Evolutionary conservation across 2,888 invertebrate species (phyloP), one percentile per base, ranked within the genome.

Genomic region (Dexiosoma caninum): DNA sequence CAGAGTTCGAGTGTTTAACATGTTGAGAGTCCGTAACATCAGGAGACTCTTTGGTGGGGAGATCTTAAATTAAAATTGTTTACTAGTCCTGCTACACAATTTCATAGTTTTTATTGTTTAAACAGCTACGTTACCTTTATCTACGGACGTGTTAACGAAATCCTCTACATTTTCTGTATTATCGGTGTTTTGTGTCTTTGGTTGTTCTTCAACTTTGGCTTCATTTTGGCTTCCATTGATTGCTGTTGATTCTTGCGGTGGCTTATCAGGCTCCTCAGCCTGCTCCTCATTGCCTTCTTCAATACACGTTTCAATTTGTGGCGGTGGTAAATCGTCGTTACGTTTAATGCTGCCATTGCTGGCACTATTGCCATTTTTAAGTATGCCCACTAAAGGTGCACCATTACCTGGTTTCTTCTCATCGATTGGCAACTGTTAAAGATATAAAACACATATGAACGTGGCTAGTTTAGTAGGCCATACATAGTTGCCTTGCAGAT

Each of bases 351-450:
- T 83, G 10, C 82, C 83, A 77, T 84, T 85, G 57, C 77, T 78
- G 49, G 86, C 84, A 44, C 86, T 85, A 81, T 82, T 88, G 74
- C 90, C 90, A 84, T 90, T 90, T 83, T 90, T 90, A 19, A 90
- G 83, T 35, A 90, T 90, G 57, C 90, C 87, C 40, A 90, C 88
- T 66, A 90, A 83, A 1, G 90, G 89, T 51, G 87, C 85, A 19
- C 84, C 83, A 57, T 85, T 88, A 37, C 86, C 85, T 42, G 87
- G 85, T 3, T 87, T 89, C 82, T 86, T 88, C 59, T 90, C 89
- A 60, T 87, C 86, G 35, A 89, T 88, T n/a, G 90, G 88, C 83
- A 90, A 83, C 90, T 89, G 84, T 23, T 67, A 62, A 57, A n/a
- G 27, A 30, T 19, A 44, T 6, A 27, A 27, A 27, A 27, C n/a